Evolutionary conservation across 2,113 vertebrate genomes (phyloP).

Genomic region (Brachirus orientalis): DNA sequence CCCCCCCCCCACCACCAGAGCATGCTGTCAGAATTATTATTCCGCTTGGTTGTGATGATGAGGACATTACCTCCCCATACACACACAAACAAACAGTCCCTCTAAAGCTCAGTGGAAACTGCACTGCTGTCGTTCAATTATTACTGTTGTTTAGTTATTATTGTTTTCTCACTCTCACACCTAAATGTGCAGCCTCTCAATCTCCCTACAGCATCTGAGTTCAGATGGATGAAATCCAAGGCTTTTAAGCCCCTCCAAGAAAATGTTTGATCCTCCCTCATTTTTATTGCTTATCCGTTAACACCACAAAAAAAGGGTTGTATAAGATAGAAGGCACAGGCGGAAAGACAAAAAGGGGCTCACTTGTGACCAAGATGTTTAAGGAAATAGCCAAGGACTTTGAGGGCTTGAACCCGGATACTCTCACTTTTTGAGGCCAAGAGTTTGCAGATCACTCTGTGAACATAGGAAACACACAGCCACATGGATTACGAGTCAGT

Average conservation of each 20-base stretch:
- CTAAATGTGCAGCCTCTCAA: slow-evolving; percentile 1
- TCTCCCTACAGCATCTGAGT: background rate
- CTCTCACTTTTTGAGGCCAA: slow-evolving; percentile 98
- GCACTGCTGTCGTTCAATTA: slow-evolving; percentile 18
- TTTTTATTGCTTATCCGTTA: too few relatives aligned
- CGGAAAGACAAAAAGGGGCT: slow-evolving; percentile 67
- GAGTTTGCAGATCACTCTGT: slow-evolving; percentile 98
- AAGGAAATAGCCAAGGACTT: slow-evolving; percentile 98
- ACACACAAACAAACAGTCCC: slow-evolving; percentile 38
- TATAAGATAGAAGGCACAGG: background rate
- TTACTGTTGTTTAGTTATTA: slow-evolving; percentile 15
- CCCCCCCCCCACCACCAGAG: slow-evolving; percentile 47
- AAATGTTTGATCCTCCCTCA: too few relatives aligned
- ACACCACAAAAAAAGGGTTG: background rate
- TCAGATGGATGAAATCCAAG: too few relatives aligned
- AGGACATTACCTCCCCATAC: slow-evolving; percentile 52
- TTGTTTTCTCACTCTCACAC: slow-evolving; percentile 1
- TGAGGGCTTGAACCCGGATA: slow-evolving; percentile 97
- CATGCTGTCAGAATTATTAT: slow-evolving; percentile 67
- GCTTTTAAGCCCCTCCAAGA: too few relatives aligned
- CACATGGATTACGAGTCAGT: background rate
- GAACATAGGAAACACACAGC: slow-evolving; percentile 47
- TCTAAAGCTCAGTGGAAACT: slow-evolving; percentile 24
- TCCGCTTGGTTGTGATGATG: slow-evolving; percentile 53
- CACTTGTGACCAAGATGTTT: slow-evolving; percentile 99